A percentile compares a stretch with the other conserved stretches of the same genome.
Conservation (phyloP, 2,888 invertebrate genomes). For the Rhingia rostrata region DNA sequence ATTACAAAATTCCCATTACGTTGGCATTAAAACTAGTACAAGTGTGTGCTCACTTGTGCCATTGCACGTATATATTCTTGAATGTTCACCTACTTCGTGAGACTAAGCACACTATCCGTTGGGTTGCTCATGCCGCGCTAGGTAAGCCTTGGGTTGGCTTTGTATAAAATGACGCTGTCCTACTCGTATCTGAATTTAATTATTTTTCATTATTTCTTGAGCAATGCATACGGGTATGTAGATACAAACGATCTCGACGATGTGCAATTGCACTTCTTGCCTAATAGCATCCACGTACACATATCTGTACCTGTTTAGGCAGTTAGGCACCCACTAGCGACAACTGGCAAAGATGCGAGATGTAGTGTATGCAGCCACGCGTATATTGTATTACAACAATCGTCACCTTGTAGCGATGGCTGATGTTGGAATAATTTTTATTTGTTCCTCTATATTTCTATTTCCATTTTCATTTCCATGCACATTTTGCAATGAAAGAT, state of each 20-base stretch:
- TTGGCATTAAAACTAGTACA: constrained; percentile 25
- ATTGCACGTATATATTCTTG: constrained; percentile 1
- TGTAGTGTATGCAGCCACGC: background rate
- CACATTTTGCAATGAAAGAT: constrained; percentile 41
- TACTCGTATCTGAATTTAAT: constrained; percentile 28
- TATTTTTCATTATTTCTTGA: constrained; percentile 24
- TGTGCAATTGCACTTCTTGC: constrained; percentile 48
- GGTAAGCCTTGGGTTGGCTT: constrained; percentile 12
- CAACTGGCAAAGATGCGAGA: constrained; percentile 28
- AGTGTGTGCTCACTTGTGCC: constrained; percentile 7
- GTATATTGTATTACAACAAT: constrained; percentile 16
- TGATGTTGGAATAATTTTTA: background rate
- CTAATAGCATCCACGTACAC: constrained; percentile 2
- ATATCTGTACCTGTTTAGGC: constrained; percentile 6
- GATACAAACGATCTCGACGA: background rate
- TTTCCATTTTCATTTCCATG: constrained; percentile 1
- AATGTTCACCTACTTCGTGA: constrained; percentile 13
- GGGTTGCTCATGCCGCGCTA: background rate
- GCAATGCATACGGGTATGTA: constrained; percentile 14
- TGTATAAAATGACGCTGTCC: constrained; percentile 2
- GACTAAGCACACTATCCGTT: constrained; percentile 1
- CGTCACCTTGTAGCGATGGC: constrained; percentile 54
- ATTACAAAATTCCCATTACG: constrained; percentile 54
- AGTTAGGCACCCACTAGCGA: constrained; percentile 39
- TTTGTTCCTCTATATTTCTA: background rate